Base-by-base conservation (phyloP, 2,888 invertebrate genomes). In the Allacma fusca region DNA sequence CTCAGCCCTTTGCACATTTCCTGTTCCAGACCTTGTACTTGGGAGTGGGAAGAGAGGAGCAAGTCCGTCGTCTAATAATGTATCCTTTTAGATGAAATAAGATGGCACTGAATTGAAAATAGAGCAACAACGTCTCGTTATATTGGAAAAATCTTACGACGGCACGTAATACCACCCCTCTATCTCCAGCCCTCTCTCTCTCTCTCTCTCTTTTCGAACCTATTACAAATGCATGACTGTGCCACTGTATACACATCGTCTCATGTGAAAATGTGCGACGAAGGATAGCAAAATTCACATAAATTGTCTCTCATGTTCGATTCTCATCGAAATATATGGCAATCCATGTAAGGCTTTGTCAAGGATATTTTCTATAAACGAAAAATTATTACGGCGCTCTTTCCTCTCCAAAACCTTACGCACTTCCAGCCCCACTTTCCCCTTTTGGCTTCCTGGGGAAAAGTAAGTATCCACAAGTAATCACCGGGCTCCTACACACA, bases 291-390 rank as follows among this genome's bases (percentile, higher is more conserved):
- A 50, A 50, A 50, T 62, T 16, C 62, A 26, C 62, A 62, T 62
- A 62, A 62, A 62, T 62, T 62, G 23, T 26, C 23, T 24, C 62
- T 62, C 62, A 62, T 62, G 62, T 62, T 62, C 62, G 62, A 62
- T 62, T 62, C 62, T 62, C 62, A 62, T 62, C 26, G 62, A 62
- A 62, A 62, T 62, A 62, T 62, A 62, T 24, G 62, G 26, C 62
- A 26, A 24, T 62, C 23, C 62, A 62, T 62, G 62, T 26, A 24
- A 23, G 24, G 24, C 26, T 62, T 62, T 62, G 62, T 62, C 62
- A 62, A 26, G 23, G 62, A 19, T 62, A 62, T 62, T 62, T 62
- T 62, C 24, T 23, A 24, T 23, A 62, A 62, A 62, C 62, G 62
- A 62, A 62, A 62, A 62, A 62, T 62, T 62, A 62, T 62, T 62